These are phyloP conservation scores for Mola mola DNA, from an alignment of 2,113 vertebrate genomes.

Conservation along the genomic window DNA sequence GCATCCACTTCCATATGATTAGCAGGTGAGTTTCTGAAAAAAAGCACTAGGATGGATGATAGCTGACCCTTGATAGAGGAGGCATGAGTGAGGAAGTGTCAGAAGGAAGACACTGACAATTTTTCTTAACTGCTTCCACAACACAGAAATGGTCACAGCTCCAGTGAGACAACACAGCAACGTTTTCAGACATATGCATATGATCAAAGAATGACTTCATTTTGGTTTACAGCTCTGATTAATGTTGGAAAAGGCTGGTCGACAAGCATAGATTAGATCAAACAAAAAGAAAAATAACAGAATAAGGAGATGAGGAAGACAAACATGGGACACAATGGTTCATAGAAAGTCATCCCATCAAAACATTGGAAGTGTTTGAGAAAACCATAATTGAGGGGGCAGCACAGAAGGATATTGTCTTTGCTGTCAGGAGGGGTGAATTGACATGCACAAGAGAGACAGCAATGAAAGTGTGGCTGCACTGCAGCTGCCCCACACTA, in stretches of 20 bases:
- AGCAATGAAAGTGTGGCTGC: constrained; percentile 57
- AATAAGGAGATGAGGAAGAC: not conserved
- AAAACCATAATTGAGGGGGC: constrained; percentile 73
- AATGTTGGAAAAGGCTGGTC: no score
- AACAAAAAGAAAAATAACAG: constrained; percentile 7
- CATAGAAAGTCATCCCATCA: constrained; percentile 15
- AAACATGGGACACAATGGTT: no score
- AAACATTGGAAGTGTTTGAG: constrained; percentile 46
- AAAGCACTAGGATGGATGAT: not conserved
- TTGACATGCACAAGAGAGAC: constrained; percentile 80
- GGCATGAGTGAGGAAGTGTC: not conserved
- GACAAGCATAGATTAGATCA: constrained; percentile 6
- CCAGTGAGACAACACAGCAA: constrained; percentile 7
- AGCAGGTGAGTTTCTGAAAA: constrained; percentile 9
- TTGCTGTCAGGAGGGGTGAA: constrained; percentile 59
- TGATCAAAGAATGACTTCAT: no score
- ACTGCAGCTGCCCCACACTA: constrained; percentile 75
- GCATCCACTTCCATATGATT: not conserved
- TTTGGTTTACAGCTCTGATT: not conserved
- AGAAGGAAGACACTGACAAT: not conserved
- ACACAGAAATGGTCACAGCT: constrained; percentile 22
- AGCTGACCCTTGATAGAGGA: not conserved
- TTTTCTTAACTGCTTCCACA: constrained; percentile 4
- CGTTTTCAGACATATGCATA: not conserved
- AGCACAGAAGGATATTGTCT: constrained; percentile 79